A percentile compares a stretch with the other conserved stretches of the same genome.
Evolutionary conservation across 1,140 invertebrate species (phyloP).

Genomic region (Temnothorax longispinosus): DNA sequence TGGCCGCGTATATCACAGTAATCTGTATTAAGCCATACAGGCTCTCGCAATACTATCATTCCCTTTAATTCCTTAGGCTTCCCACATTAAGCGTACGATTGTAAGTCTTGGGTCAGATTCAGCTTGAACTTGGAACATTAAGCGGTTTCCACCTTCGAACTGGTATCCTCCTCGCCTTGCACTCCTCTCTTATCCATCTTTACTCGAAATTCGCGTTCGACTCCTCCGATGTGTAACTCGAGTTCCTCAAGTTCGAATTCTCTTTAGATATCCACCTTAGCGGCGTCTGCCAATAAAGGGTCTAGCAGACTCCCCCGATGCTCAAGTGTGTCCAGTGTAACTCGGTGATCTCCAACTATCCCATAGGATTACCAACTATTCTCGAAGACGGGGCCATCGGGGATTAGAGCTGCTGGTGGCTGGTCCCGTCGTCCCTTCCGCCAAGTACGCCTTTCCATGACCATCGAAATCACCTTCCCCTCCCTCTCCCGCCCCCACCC

Average conservation of each 20-base stretch:
- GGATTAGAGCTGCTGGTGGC: slow-evolving; percentile 81
- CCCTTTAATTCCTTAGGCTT: slow-evolving; percentile 57
- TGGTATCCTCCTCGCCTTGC: slow-evolving; percentile 36
- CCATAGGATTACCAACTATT: slow-evolving; percentile 86
- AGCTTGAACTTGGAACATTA: slow-evolving; percentile 72
- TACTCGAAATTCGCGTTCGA: slow-evolving; percentile 62
- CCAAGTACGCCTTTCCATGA: slow-evolving; percentile 71
- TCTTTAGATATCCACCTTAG: slow-evolving; percentile 76
- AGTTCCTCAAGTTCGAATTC: slow-evolving; percentile 75
- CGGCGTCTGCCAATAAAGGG: slow-evolving; percentile 74
- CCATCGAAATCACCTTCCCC: slow-evolving; percentile 69
- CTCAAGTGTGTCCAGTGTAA: slow-evolving; percentile 80
- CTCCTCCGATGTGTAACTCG: slow-evolving; percentile 70
- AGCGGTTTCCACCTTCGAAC: slow-evolving; percentile 70
- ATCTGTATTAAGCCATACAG: slow-evolving; percentile 35
- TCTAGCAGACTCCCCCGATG: slow-evolving; percentile 60
- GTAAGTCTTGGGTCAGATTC: slow-evolving; percentile 70
- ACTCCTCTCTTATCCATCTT: slow-evolving; percentile 50
- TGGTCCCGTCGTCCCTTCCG: slow-evolving; percentile 67
- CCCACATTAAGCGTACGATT: slow-evolving; percentile 71
- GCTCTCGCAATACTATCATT: slow-evolving; percentile 48
- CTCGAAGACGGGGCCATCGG: slow-evolving; percentile 84
- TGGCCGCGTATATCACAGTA: not conserved
- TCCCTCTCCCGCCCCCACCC: not conserved
- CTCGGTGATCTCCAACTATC: slow-evolving; percentile 86